Conservation (phyloP, 2,113 vertebrate species). For the Sylvilagus bachmani region DNA sequence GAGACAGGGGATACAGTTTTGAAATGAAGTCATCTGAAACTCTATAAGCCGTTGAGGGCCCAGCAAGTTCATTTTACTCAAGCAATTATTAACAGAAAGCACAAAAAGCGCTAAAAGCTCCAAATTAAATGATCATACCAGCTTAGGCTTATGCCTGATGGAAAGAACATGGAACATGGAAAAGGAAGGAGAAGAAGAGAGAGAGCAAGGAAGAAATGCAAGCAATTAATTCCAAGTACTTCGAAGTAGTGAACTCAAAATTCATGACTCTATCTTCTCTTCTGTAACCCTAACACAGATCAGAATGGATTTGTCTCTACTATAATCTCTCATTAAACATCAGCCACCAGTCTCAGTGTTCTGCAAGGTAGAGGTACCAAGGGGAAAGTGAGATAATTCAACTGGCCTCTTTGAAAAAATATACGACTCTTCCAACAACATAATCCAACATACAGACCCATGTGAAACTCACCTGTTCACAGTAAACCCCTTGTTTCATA, state of each 20-base stretch:
- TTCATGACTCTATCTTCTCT: neutral
- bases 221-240: neutral
- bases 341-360: neutral
- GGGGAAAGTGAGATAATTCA: neutral
- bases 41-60: neutral
- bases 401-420: neutral
- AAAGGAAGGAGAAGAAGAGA: neutral
- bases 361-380: neutral
- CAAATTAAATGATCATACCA: neutral
- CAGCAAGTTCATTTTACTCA: neutral
- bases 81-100: neutral
- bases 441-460: neutral
- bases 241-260: neutral
- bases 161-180: neutral
- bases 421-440: neutral
- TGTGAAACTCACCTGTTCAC: neutral
- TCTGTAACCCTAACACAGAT: neutral
- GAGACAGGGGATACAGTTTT: neutral
- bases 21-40: conserved; percentile 20
- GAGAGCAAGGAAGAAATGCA: neutral
- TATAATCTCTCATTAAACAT: neutral
- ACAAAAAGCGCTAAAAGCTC: neutral
- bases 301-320: neutral
- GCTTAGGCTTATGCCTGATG: neutral
- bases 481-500: neutral